Evolutionary conservation across 2,888 invertebrate species (phyloP).

Genomic region (Cloeon dipterum): DNA sequence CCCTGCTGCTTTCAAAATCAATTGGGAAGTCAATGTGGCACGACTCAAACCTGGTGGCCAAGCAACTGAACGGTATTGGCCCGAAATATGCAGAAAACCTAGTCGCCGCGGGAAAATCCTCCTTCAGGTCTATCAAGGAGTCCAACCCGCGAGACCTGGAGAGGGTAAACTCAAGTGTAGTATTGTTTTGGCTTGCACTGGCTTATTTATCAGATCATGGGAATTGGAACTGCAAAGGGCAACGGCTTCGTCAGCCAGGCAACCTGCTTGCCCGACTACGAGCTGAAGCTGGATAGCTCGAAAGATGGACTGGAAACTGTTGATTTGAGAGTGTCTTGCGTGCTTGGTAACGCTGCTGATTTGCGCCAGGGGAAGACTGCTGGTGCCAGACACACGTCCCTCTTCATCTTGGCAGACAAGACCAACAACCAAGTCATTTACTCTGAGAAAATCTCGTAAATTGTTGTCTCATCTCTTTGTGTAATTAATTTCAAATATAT

Average conservation of each 20-base stretch:
- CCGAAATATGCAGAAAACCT: constrained; percentile 35
- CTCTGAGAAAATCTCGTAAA: constrained; percentile 29
- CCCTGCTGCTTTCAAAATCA: constrained; percentile 40
- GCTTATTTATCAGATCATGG: constrained; percentile 34
- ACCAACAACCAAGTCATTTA: constrained; percentile 33
- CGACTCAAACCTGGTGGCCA: constrained; percentile 39
- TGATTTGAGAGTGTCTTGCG: no score
- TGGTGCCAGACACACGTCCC: constrained; percentile 26
- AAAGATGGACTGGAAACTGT: no score
- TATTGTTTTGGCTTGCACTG: no score
- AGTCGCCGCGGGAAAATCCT: constrained; percentile 38
- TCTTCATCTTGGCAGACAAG: constrained; percentile 35
- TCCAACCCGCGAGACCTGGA: constrained; percentile 52
- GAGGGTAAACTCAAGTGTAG: constrained; percentile 21
- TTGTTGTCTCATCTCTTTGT: constrained; percentile 1
- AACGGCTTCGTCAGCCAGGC: constrained; percentile 37
- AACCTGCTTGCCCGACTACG: constrained; percentile 35
- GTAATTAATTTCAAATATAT: no score
- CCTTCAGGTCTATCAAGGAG: constrained; percentile 34
- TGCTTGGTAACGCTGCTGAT: constrained; percentile 23
- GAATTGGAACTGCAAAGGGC: constrained; percentile 49
- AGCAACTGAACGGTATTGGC: constrained; percentile 49
- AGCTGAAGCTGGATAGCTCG: constrained; percentile 15
- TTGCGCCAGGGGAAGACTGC: constrained; percentile 25
- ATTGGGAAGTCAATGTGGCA: constrained; percentile 48